These are phyloP conservation scores for Dascyllus trimaculatus DNA, from an alignment of 2,113 vertebrate species.

Conservation along the genomic window DNA sequence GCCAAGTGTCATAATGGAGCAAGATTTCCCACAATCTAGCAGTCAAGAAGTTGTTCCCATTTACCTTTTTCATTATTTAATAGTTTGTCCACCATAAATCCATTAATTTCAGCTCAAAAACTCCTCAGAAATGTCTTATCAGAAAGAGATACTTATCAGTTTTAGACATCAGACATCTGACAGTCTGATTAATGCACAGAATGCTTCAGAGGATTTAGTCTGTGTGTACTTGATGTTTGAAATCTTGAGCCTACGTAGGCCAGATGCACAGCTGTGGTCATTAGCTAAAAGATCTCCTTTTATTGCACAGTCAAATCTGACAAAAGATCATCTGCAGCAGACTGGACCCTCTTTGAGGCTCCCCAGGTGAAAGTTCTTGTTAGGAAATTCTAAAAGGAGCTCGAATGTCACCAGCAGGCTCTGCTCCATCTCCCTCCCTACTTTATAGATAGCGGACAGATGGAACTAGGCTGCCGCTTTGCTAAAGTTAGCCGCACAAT, in stretches of 20 bases:
- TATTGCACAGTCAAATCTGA: constrained; percentile 1
- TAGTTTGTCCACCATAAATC: no score
- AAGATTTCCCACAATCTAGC: no score
- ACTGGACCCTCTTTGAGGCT: neutral
- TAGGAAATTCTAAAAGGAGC: constrained; percentile 60
- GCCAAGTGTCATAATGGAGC: no score
- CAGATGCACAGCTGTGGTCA: neutral
- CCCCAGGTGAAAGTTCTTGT: constrained; percentile 25
- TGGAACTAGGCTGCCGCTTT: constrained; percentile 76
- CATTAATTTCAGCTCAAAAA: no score
- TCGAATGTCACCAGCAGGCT: constrained; percentile 44
- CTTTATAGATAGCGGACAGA: constrained; percentile 68
- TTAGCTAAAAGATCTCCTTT: neutral
- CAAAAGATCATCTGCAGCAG: constrained; percentile 7
- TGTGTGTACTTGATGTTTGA: neutral
- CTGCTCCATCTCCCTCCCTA: constrained; percentile 36
- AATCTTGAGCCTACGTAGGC: neutral
- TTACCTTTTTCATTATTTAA: no score
- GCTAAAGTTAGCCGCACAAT: constrained; percentile 86
- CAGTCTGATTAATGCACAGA: no score
- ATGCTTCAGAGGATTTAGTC: no score
- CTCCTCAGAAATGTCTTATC: no score
- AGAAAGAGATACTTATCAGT: no score
- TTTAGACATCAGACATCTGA: no score
- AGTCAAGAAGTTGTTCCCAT: no score